Conservation (phyloP, 2,797 vertebrate species). For the Microtus californicus region DNA sequence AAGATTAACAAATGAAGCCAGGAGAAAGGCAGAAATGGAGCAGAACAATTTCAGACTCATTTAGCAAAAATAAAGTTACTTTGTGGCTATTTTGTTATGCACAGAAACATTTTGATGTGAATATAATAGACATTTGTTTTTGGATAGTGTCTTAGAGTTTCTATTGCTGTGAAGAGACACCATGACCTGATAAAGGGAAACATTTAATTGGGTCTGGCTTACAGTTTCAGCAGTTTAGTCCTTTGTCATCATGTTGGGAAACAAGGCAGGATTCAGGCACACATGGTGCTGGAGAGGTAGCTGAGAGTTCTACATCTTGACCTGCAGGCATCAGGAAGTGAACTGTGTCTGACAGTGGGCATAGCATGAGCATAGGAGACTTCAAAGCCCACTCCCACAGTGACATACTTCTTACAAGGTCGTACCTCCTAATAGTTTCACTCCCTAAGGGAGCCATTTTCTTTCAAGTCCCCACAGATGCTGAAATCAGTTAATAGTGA, state of each 20-base stretch:
- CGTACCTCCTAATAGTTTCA: background rate
- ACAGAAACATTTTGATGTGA: background rate
- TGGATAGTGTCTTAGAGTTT: background rate
- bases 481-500: background rate
- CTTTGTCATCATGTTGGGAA: background rate
- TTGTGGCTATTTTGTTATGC: conserved; percentile 41
- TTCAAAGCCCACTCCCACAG: background rate
- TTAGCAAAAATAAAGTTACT: conserved; percentile 11
- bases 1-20: conserved; percentile 29
- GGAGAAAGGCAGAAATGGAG: conserved; percentile 39
- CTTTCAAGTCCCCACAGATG: background rate
- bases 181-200: background rate
- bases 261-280: background rate
- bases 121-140: background rate
- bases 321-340: background rate
- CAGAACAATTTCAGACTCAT: background rate
- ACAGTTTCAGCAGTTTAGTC: background rate
- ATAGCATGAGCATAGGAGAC: background rate
- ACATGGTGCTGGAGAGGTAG: background rate
- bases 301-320: background rate
- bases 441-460: background rate
- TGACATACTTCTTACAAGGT: background rate
- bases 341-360: background rate
- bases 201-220: background rate
- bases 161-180: background rate